phyloP scores from a whole-genome alignment of 30 jellyfish, hydroid and myxozoan genomes.

The Aurelia aurita complex sp. Pacific region DNA sequence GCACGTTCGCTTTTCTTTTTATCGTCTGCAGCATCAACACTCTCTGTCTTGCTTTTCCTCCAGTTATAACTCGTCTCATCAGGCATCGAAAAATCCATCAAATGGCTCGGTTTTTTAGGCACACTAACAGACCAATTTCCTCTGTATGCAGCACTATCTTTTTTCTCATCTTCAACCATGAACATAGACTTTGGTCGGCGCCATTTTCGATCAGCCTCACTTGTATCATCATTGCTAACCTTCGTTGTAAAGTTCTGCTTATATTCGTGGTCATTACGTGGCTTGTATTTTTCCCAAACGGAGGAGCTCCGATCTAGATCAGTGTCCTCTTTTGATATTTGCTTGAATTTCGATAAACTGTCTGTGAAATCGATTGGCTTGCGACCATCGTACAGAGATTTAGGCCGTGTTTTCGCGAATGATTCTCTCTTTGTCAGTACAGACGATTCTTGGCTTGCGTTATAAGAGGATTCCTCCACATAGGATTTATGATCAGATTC shows the following conservation, averaged over 20 bases:
- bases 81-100: conserved; percentile 56
- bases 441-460: not conserved
- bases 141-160: conserved; percentile 41
- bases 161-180: conserved; percentile 44
- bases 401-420: conserved; percentile 47
- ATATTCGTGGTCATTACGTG: conserved; percentile 15
- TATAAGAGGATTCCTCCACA: not conserved
- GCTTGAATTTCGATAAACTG: conserved; percentile 33
- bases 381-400: conserved; percentile 45
- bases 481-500: conserved; percentile 17
- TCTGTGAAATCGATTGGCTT: conserved; percentile 20
- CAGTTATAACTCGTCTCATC: conserved; percentile 26
- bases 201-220: conserved; percentile 2
- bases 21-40: conserved; percentile 1
- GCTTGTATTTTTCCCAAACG: conserved; percentile 46
- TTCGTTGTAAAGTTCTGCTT: not conserved
- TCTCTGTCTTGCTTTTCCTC: not conserved
- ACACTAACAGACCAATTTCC: conserved; percentile 67
- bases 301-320: conserved; percentile 4
- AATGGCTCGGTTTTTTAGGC: conserved; percentile 55
- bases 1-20: conserved; percentile 13
- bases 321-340: conserved; percentile 1
- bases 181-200: conserved; percentile 54
- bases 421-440: conserved; percentile 21
- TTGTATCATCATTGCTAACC: conserved; percentile 4